Evolutionary conservation across 1,140 invertebrate species (phyloP), one percentile per base, ranked within the genome.

Genomic region (Heliconius melpomene): DNA sequence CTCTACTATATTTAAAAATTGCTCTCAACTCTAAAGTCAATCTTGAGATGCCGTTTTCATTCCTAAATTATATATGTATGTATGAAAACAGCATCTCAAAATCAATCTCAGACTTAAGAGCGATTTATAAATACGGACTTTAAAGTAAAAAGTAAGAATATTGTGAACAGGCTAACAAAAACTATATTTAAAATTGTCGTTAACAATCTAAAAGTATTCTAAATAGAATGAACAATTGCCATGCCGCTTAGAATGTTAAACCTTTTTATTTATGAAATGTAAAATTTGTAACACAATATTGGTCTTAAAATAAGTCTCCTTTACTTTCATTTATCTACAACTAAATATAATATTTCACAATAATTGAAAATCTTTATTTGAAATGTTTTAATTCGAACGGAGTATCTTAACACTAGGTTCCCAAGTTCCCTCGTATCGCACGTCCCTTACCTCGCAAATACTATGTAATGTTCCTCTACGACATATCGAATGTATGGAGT

Each of bases 401-500:
- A 13, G 32, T 40, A 40, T 40, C 32, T 40, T 40, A 13, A 46
- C 11, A 16, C 40, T 13, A 13, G 40, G 40, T 46, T 46, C 40
- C 13, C 13, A 46, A 8, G 13, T 46, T 46, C 13, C 40, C 13
- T 46, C 40, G 32, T 32, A 7, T 32, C 32, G 5, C 32, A 6
- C 23, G 57, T 29, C 11, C 20, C 88, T 91, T 84, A 93, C 92
- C 92, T 92, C 89, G 23, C 87, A 87, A 76, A 91, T 83, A 40
- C 89, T 91, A 80, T 92, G 87, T 71, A 91, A 79, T 7, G 89
- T 91, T n/a, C 88, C 83, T 71, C 90, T 84, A 54, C 89, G 80
- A 70, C 86, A 87, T 75, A 87, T 86, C 7, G 90, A 89, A 79
- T 86, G 85, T 77, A 90, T 80, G 18, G 75, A 87, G 85, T 77